phyloP scores from a whole-genome alignment of 2,888 invertebrate species.

The Orthosia gracilis region DNA sequence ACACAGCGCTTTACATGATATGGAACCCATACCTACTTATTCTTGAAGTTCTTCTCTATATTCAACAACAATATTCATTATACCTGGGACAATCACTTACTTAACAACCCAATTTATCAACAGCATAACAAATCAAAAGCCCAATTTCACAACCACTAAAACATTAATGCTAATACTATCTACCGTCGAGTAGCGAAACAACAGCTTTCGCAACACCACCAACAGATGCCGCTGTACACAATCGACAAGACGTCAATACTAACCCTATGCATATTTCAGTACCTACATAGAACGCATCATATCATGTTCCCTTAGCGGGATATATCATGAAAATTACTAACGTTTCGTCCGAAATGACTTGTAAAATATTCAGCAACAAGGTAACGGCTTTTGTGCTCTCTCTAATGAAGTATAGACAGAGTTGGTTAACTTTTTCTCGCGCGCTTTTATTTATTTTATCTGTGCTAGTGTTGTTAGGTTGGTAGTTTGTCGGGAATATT shows the following conservation, averaged over 20 bases:
- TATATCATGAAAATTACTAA: slow-evolving; percentile 87
- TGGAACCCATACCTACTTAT: too few relatives aligned
- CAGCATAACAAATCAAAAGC: slow-evolving; percentile 27
- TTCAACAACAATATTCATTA: background rate
- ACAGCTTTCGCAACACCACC: slow-evolving; percentile 41
- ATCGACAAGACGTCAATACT: slow-evolving; percentile 82
- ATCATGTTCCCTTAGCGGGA: slow-evolving; percentile 81
- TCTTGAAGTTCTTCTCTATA: background rate
- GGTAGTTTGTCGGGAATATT: slow-evolving; percentile 47
- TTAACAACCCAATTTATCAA: slow-evolving; percentile 17
- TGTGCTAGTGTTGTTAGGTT: slow-evolving; percentile 63
- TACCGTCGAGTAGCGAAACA: slow-evolving; percentile 70
- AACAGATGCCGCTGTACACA: slow-evolving; percentile 80
- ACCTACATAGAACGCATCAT: slow-evolving; percentile 76
- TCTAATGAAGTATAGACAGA: slow-evolving; percentile 84
- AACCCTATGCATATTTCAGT: slow-evolving; percentile 84
- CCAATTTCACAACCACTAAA: slow-evolving; percentile 32
- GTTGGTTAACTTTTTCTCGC: slow-evolving; percentile 67
- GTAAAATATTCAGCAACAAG: slow-evolving; percentile 86
- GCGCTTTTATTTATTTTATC: slow-evolving; percentile 68
- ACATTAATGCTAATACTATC: slow-evolving; percentile 66
- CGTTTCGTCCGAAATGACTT: slow-evolving; percentile 81
- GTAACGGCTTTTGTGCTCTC: slow-evolving; percentile 87
- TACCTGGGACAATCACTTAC: background rate
- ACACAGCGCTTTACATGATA: background rate